Percentiles rank a stretch among this genome's conserved stretches.
phyloP scores from a whole-genome alignment of 2,888 invertebrate species.

The Tiphia femorata region DNA sequence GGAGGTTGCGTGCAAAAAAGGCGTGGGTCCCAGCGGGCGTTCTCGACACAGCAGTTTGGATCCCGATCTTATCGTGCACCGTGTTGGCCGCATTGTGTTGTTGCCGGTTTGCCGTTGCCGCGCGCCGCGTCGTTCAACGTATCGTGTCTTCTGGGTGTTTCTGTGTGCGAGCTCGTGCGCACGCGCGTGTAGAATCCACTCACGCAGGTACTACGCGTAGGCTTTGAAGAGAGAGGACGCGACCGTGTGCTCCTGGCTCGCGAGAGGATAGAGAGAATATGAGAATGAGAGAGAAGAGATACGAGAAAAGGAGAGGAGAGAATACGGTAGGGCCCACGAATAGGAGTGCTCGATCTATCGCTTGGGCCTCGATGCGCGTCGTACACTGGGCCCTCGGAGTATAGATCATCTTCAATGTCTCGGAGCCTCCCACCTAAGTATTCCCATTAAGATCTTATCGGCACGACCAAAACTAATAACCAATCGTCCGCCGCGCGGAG shows the following conservation, averaged over 20 bases:
- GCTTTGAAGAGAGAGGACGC: background rate
- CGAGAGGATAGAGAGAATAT: conserved; percentile 6
- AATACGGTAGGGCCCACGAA: conserved; percentile 41
- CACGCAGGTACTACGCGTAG: background rate
- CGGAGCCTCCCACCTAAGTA: conserved; percentile 66
- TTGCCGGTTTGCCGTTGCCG: conserved; percentile 44
- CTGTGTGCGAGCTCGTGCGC: conserved; percentile 14
- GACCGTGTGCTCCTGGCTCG: too few relatives aligned
- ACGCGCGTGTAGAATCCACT: background rate
- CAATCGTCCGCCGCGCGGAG: conserved; percentile 60
- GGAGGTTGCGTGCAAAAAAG: conserved; percentile 58
- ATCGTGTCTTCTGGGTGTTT: background rate
- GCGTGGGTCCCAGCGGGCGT: conserved; percentile 61
- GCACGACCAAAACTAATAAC: conserved; percentile 65
- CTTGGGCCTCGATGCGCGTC: conserved; percentile 40
- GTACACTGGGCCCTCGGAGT: conserved; percentile 49
- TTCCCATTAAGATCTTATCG: conserved; percentile 66
- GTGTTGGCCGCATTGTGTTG: conserved; percentile 61
- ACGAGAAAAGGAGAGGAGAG: conserved; percentile 9
- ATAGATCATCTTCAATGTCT: conserved; percentile 62
- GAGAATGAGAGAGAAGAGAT: background rate
- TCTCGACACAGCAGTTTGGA: conserved; percentile 56
- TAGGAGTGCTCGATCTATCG: conserved; percentile 50
- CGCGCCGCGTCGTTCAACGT: conserved; percentile 2
- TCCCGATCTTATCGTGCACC: conserved; percentile 60